These are phyloP conservation scores for Aulostomus chinensis DNA, from an alignment of 2,797 vertebrate genomes.

Conservation along the genomic window DNA sequence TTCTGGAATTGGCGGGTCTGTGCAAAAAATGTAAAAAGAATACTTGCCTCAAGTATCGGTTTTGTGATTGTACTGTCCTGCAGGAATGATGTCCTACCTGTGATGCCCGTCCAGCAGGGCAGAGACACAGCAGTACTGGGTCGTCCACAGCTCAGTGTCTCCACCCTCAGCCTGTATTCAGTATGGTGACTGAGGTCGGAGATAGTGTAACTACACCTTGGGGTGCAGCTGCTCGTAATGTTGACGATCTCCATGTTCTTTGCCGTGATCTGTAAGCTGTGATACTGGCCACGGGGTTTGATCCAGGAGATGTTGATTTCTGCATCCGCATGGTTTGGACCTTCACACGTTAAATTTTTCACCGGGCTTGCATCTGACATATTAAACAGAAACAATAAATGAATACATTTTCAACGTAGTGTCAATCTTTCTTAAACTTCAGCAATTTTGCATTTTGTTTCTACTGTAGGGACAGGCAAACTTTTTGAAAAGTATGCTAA, in stretches of 20 bases:
- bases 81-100: constrained; percentile 53
- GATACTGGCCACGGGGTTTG: constrained; percentile 16
- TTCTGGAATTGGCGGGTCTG: constrained; percentile 47
- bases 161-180: constrained; percentile 23
- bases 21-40: too few species aligned
- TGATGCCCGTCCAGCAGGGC: constrained; percentile 63
- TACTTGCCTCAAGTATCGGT: too few species aligned
- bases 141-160: constrained; percentile 68
- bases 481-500: too few species aligned
- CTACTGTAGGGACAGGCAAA: too few species aligned
- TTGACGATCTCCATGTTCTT: rapidly evolving
- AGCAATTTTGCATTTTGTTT: too few species aligned
- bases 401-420: too few species aligned
- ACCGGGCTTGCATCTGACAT: constrained; percentile 64
- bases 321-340: constrained; percentile 29
- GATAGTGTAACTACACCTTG: constrained; percentile 19
- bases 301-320: constrained; percentile 51
- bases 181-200: constrained; percentile 45
- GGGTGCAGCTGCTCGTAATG: rapidly evolving
- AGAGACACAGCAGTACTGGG: constrained; percentile 8
- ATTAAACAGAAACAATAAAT: background rate
- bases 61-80: background rate
- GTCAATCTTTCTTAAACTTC: too few species aligned
- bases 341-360: rapidly evolving
- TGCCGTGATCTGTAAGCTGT: constrained; percentile 18